These are phyloP conservation scores for Lottia scabra DNA, from an alignment of 2,888 invertebrate species.

Conservation along the genomic window DNA sequence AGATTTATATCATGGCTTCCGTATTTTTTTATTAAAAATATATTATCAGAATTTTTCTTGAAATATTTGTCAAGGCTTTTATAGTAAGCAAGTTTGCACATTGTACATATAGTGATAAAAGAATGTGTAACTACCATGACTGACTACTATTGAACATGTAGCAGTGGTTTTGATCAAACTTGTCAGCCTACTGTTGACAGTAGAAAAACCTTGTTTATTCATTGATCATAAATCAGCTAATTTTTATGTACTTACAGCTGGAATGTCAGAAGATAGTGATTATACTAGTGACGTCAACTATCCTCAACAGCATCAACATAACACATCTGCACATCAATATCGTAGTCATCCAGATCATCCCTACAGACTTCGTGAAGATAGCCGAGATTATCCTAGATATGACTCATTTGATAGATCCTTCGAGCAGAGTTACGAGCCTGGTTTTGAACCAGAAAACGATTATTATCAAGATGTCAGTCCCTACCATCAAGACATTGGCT, in stretches of 20 bases:
- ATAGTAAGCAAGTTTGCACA: too few species aligned
- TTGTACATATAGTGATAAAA: too few species aligned
- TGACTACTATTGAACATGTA: too few species aligned
- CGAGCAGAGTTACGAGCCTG: slow-evolving; percentile 33
- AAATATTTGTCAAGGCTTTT: too few species aligned
- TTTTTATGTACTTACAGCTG: slow-evolving; percentile 47
- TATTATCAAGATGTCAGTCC: slow-evolving; percentile 37
- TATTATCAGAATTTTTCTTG: too few species aligned
- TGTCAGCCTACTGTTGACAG: too few species aligned
- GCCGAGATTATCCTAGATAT: slow-evolving; percentile 34
- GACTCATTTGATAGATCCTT: slow-evolving; percentile 42
- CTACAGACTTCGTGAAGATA: slow-evolving; percentile 74
- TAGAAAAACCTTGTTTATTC: too few species aligned
- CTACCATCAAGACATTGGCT: slow-evolving; percentile 10
- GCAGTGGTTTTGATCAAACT: too few species aligned
- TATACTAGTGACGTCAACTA: slow-evolving; percentile 97
- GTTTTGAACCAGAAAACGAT: slow-evolving; percentile 32
- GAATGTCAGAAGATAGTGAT: slow-evolving; percentile 96
- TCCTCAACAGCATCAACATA: slow-evolving; percentile 81
- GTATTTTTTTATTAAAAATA: too few species aligned
- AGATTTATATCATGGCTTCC: too few species aligned
- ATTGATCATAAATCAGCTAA: too few species aligned
- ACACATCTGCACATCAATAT: slow-evolving; percentile 89
- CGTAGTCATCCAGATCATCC: slow-evolving; percentile 59
- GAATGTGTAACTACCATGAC: too few species aligned